phyloP scores from a whole-genome alignment of 2,888 invertebrate species.

The Erebia aethiops region DNA sequence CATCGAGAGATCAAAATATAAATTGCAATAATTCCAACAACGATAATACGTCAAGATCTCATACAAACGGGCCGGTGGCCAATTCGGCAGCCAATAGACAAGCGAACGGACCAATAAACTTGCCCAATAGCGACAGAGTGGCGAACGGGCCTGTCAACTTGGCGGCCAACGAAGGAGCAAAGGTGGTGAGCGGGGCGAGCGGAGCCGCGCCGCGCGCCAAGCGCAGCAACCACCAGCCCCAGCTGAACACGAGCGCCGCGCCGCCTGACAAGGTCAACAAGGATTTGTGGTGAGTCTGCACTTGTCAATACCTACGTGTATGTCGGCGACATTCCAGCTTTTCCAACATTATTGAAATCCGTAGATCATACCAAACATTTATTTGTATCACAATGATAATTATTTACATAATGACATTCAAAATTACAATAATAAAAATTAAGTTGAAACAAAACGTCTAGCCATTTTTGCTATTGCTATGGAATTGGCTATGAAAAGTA shows the following conservation, averaged over 20 bases:
- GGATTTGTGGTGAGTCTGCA: constrained; percentile 1
- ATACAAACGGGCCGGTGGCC: neutral
- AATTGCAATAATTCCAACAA: neutral
- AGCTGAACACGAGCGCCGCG: constrained; percentile 60
- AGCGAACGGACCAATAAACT: neutral
- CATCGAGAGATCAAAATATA: neutral
- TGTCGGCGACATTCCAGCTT: no score
- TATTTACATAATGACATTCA: no score
- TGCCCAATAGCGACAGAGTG: neutral
- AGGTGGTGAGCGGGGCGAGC: constrained; percentile 26
- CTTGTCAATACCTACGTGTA: neutral
- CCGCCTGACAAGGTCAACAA: constrained; percentile 14
- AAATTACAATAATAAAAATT: no score
- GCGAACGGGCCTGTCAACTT: neutral
- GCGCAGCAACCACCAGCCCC: constrained; percentile 73
- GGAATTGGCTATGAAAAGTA: no score
- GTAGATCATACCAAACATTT: no score
- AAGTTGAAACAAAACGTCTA: no score
- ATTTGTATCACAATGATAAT: no score
- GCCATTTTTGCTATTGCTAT: no score
- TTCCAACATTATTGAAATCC: no score
- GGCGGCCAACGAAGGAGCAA: neutral
- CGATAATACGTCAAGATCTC: neutral
- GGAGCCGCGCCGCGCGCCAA: constrained; percentile 52
- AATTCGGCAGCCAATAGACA: neutral